These are phyloP conservation scores for Aphis craccivora DNA, from an alignment of 1,140 invertebrate species.

Conservation along the genomic window DNA sequence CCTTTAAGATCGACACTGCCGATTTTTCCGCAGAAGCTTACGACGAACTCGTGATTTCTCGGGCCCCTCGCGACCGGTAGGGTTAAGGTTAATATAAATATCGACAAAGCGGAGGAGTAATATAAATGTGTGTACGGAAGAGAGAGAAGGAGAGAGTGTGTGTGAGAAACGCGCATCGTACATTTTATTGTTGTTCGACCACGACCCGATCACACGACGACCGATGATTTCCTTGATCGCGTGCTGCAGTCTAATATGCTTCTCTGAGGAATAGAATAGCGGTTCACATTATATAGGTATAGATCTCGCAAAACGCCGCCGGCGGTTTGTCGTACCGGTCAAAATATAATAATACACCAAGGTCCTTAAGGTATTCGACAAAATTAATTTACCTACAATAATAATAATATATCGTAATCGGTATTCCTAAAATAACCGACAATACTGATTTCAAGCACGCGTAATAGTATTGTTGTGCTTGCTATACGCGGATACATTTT, in stretches of 20 bases:
- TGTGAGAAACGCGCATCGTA: too few relatives aligned
- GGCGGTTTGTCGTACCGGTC: background rate
- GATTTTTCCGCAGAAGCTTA: background rate
- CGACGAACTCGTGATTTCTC: background rate
- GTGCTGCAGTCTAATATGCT: background rate
- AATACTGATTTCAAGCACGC: background rate
- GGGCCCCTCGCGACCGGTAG: background rate
- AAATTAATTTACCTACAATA: background rate
- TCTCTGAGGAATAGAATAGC: background rate
- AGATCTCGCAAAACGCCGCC: background rate
- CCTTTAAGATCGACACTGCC: background rate
- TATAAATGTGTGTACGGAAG: background rate
- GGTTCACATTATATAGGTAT: background rate
- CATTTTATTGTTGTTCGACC: background rate
- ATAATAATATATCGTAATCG: background rate
- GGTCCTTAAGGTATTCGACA: background rate
- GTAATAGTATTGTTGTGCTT: too few relatives aligned
- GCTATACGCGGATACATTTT: background rate
- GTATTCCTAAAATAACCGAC: background rate
- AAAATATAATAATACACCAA: background rate
- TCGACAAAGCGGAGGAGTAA: background rate
- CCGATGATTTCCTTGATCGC: background rate
- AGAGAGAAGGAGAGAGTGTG: background rate
- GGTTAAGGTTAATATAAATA: conserved; percentile 14
- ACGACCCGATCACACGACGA: background rate